Evolutionary conservation across 1,140 invertebrate genomes (phyloP).

Genomic region (Tetragonula clypearis): DNA sequence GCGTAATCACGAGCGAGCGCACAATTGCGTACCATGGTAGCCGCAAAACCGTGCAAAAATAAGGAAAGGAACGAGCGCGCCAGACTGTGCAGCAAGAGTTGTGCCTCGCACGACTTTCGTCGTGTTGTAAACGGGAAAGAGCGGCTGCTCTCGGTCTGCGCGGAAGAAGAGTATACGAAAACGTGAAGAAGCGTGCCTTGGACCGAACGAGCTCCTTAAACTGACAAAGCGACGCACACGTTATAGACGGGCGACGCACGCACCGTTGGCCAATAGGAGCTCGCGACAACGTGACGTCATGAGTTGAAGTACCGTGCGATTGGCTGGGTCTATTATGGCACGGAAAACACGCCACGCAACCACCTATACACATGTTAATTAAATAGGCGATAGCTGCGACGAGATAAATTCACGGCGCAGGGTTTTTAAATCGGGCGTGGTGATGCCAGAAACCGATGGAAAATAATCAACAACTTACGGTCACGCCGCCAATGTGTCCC

Average conservation of each 20-base stretch:
- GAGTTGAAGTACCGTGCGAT: constrained; percentile 62
- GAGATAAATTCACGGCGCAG: constrained; percentile 58
- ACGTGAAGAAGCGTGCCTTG: constrained; percentile 59
- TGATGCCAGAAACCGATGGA: constrained; percentile 40
- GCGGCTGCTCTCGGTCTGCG: background rate
- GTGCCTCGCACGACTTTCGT: background rate
- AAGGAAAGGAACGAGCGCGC: no score
- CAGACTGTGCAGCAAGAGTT: no score
- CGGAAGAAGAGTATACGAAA: constrained; percentile 35
- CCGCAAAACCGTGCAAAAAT: constrained; percentile 45
- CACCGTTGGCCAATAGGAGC: constrained; percentile 66
- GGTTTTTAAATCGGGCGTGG: constrained; percentile 64
- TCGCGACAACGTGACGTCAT: constrained; percentile 68
- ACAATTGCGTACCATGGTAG: constrained; percentile 49
- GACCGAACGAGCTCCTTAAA: constrained; percentile 59
- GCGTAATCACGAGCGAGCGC: constrained; percentile 29
- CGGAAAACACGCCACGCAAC: constrained; percentile 80
- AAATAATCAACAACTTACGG: constrained; percentile 42
- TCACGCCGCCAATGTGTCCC: constrained; percentile 22
- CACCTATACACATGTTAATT: constrained; percentile 76
- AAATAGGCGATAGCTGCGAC: constrained; percentile 70
- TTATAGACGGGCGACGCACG: constrained; percentile 66
- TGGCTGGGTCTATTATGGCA: constrained; percentile 75
- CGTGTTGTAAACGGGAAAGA: no score
- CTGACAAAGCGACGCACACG: constrained; percentile 71